Conservation (phyloP, 2,797 vertebrate genomes). For the Macrochelys suwanniensis region DNA sequence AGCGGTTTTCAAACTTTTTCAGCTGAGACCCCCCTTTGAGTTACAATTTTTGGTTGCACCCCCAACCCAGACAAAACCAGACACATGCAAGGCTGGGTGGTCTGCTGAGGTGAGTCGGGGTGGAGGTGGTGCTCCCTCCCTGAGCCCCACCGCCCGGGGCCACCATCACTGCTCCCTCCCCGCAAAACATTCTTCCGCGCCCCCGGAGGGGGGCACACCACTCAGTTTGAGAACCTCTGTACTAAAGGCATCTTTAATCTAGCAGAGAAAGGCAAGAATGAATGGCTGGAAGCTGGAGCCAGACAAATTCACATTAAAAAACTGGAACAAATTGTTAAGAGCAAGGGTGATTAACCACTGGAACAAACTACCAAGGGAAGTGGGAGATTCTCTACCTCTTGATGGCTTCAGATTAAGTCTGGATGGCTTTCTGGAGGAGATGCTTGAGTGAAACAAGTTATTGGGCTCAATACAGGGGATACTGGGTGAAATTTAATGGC, state of each 20-base stretch:
- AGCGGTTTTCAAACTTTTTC: no score
- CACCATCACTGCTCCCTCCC: no score
- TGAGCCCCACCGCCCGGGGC: no score
- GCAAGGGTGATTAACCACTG: conserved; percentile 37
- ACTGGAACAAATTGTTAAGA: not conserved
- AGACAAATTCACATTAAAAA: conserved; percentile 42
- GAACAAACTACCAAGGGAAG: conserved; percentile 23
- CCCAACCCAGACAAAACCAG: no score
- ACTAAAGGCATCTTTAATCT: not conserved
- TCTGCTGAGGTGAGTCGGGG: no score
- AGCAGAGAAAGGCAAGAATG: not conserved
- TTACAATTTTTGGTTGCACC: no score
- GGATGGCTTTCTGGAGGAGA: not conserved
- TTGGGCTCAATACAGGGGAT: not conserved
- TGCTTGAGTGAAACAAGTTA: not conserved
- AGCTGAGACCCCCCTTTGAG: no score
- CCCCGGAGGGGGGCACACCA: no score
- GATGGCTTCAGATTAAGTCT: not conserved
- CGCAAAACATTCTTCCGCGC: no score
- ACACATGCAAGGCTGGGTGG: no score
- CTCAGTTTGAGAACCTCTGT: no score
- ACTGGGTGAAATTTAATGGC: not conserved
- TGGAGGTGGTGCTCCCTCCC: no score
- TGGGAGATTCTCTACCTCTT: not conserved
- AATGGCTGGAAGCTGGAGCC: not conserved